These are phyloP conservation scores for Erebia epiphron DNA, from an alignment of 2,888 invertebrate genomes.

Conservation along the genomic window DNA sequence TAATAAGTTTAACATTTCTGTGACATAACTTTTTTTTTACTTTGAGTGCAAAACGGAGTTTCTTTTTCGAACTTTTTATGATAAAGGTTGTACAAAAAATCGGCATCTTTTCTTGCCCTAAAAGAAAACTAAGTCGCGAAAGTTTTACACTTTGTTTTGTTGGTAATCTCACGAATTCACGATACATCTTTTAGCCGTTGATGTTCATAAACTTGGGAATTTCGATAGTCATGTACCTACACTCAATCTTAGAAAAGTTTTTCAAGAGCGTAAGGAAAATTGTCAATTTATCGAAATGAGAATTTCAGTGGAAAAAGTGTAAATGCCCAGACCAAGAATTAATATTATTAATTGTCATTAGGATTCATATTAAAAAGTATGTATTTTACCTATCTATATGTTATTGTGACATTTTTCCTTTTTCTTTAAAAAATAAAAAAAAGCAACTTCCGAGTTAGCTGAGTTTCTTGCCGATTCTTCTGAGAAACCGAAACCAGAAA, in stretches of 20 bases:
- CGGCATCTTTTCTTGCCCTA: neutral
- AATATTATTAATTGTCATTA: too few relatives aligned
- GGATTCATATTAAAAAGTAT: too few relatives aligned
- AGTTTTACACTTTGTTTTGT: neutral
- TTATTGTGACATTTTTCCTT: too few relatives aligned
- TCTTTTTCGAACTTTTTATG: neutral
- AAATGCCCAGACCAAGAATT: too few relatives aligned
- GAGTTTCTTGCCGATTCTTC: too few relatives aligned
- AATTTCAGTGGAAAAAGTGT: neutral
- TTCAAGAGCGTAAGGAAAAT: neutral
- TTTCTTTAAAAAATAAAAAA: too few relatives aligned
- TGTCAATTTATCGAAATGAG: neutral
- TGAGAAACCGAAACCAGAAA: too few relatives aligned
- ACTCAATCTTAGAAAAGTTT: constrained; percentile 1
- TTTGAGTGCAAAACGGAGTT: neutral
- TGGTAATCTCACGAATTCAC: neutral
- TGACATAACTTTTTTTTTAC: neutral
- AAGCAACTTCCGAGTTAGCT: too few relatives aligned
- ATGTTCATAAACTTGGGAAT: constrained; percentile 2
- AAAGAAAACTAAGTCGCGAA: neutral
- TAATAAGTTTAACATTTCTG: neutral
- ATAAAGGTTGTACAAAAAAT: neutral
- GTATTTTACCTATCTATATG: too few relatives aligned
- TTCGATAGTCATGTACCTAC: constrained; percentile 1
- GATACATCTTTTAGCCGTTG: neutral